phyloP scores from a whole-genome alignment of 2,113 vertebrate genomes.

The human (Homo sapiens) region GRCh38 chr4:160032501-160033000 shows the following conservation, averaged over 20 bases:
- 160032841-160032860: background rate
- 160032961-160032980: background rate
- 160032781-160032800: background rate
- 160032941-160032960: background rate
- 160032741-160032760: background rate
- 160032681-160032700: background rate
- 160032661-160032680: background rate
- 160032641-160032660: background rate
- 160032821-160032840: background rate
- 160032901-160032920: background rate
- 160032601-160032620: too few relatives aligned
- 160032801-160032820: background rate
- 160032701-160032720: background rate
- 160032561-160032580: too few relatives aligned
- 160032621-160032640: too few relatives aligned
- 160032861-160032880: background rate
- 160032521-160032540: too few relatives aligned
- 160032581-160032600: too few relatives aligned
- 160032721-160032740: background rate
- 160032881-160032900: background rate
- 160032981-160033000: rapidly evolving
- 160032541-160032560: too few relatives aligned
- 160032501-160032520: too few relatives aligned
- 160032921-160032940: background rate
- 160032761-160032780: background rate